Percentiles rank a stretch among this genome's conserved stretches.
Conservation (phyloP, 2,888 invertebrate species). For the Xestia c-nigrum region DNA sequence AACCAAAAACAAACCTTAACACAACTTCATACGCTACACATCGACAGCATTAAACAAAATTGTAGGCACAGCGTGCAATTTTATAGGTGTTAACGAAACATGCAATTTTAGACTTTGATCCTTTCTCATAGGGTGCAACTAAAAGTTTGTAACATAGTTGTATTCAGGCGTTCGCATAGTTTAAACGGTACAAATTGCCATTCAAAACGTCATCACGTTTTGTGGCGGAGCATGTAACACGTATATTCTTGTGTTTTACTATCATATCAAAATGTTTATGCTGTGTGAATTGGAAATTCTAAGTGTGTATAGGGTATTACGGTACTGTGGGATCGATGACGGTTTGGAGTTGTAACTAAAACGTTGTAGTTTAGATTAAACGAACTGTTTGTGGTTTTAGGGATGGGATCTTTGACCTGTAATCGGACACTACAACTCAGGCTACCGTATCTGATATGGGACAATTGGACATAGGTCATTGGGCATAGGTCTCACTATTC, state of each 20-base stretch:
- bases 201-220: slow-evolving; percentile 80
- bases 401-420: not conserved
- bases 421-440: not conserved
- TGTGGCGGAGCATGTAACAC: slow-evolving; percentile 73
- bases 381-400: not conserved
- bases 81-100: slow-evolving; percentile 62
- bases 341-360: not conserved
- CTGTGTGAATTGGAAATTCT: slow-evolving; percentile 66
- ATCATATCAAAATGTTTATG: slow-evolving; percentile 73
- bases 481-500: not conserved
- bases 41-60: slow-evolving; percentile 37
- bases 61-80: slow-evolving; percentile 63
- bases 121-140: slow-evolving; percentile 61
- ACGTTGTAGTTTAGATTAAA: not conserved
- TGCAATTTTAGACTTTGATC: slow-evolving; percentile 65
- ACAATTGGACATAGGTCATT: not conserved
- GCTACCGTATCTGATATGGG: not conserved
- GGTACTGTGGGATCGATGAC: slow-evolving; percentile 26
- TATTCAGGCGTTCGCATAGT: slow-evolving; percentile 68
- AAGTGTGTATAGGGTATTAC: slow-evolving; percentile 33
- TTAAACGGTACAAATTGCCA: slow-evolving; percentile 81
- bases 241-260: slow-evolving; percentile 71
- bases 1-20: slow-evolving; percentile 58
- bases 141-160: slow-evolving; percentile 65
- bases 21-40: slow-evolving; percentile 23